Evolutionary conservation across 2,113 vertebrate genomes (phyloP).

Genomic region (Phocoena phocoena): DNA sequence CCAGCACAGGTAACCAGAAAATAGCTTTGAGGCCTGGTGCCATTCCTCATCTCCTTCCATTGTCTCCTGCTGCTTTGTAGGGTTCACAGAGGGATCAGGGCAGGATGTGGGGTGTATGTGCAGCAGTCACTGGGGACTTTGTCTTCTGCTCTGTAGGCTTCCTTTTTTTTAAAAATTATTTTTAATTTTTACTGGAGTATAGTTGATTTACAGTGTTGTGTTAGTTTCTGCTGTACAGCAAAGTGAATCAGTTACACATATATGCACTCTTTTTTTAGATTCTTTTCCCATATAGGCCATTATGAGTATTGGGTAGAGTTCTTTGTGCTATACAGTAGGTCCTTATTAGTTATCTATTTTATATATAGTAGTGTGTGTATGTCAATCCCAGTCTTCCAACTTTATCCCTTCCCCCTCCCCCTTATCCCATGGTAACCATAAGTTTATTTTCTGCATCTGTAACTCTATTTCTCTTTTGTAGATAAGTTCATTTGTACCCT

Average conservation of each 20-base stretch:
- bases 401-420: not conserved
- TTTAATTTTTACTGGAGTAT: not conserved
- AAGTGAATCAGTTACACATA: not conserved
- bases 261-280: not conserved
- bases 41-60: not conserved
- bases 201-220: not conserved
- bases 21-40: not conserved
- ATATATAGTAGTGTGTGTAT: not conserved
- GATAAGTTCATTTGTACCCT: not conserved
- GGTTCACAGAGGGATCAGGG: not conserved
- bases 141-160: not conserved
- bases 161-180: not conserved
- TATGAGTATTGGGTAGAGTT: not conserved
- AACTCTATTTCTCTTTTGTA: not conserved
- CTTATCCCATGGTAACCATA: not conserved
- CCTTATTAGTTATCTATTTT: not conserved
- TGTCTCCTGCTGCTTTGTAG: not conserved
- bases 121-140: not conserved
- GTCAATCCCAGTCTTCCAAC: not conserved
- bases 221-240: not conserved
- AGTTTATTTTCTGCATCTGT: not conserved
- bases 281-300: not conserved
- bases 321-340: not conserved
- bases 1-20: not conserved
- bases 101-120: not conserved